These are phyloP conservation scores for Otus sunia DNA, from an alignment of 2,113 vertebrate genomes.

Conservation along the genomic window DNA sequence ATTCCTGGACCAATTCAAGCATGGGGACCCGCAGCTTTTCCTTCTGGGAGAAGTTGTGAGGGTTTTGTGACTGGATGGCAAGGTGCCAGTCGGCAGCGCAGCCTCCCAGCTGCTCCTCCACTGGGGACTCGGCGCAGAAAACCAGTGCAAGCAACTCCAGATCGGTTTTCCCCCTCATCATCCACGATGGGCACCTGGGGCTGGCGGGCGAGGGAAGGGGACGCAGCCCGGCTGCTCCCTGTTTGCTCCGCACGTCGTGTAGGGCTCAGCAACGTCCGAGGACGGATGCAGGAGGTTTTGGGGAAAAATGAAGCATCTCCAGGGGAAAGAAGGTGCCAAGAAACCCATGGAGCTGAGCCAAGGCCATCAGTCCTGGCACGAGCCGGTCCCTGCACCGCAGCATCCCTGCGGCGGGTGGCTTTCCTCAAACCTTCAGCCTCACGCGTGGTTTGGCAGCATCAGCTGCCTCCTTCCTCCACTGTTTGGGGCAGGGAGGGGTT, in stretches of 20 bases:
- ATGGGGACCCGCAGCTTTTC: background rate
- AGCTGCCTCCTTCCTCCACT: background rate
- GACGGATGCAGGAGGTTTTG: fast-evolving
- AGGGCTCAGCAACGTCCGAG: background rate
- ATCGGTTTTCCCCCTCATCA: background rate
- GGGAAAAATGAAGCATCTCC: background rate
- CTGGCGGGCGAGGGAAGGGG: background rate
- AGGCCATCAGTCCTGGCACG: fast-evolving
- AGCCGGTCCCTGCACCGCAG: background rate
- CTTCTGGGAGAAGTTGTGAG: background rate
- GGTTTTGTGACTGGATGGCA: background rate
- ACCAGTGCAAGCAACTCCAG: background rate
- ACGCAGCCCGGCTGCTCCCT: background rate
- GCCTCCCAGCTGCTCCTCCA: background rate
- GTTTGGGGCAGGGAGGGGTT: background rate
- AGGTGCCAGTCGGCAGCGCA: background rate
- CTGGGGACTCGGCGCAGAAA: too few relatives aligned
- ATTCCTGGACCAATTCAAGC: background rate
- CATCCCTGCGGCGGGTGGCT: fast-evolving
- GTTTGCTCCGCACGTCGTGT: fast-evolving
- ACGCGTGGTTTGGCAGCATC: fast-evolving
- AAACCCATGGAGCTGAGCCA: background rate
- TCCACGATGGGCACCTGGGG: too few relatives aligned
- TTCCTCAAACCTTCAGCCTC: background rate
- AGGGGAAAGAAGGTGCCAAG: background rate